These are phyloP conservation scores for Sarcophilus harrisii DNA, from an alignment of 2,797 vertebrate species.

Conservation along the genomic window DNA sequence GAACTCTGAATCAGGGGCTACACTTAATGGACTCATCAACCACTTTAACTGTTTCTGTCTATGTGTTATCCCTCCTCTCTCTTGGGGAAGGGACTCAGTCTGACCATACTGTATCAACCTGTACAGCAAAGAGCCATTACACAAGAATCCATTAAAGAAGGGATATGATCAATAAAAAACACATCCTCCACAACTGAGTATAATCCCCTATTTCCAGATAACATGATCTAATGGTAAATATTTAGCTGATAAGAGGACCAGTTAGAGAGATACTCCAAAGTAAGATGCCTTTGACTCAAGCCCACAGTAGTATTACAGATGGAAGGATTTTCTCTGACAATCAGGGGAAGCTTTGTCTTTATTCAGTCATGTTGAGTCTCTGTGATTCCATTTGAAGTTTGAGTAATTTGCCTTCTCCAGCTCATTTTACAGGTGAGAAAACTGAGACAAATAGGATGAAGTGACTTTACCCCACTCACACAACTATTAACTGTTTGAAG, in stretches of 20 bases:
- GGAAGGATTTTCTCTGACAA: background rate
- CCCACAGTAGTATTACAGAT: background rate
- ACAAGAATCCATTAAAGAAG: background rate
- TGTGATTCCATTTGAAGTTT: background rate
- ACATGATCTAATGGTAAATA: background rate
- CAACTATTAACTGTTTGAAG: background rate
- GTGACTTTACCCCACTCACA: background rate
- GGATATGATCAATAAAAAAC: background rate
- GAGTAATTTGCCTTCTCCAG: background rate
- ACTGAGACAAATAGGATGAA: background rate
- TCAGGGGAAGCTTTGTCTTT: background rate
- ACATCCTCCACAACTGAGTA: background rate
- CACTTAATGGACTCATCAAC: background rate
- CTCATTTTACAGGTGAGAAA: background rate
- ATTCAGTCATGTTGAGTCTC: background rate
- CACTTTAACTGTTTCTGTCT: slow-evolving; percentile 1
- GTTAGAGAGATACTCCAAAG: background rate
- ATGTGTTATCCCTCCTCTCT: background rate
- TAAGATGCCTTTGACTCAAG: background rate
- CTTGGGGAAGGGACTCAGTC: background rate
- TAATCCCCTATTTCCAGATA: background rate
- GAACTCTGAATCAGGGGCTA: background rate
- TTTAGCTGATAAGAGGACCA: background rate
- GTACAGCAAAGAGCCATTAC: background rate
- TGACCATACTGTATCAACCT: background rate